Evolutionary conservation across 1,140 invertebrate species (phyloP), one percentile per base, ranked within the genome.

Genomic region (Heliconius hermathena): DNA sequence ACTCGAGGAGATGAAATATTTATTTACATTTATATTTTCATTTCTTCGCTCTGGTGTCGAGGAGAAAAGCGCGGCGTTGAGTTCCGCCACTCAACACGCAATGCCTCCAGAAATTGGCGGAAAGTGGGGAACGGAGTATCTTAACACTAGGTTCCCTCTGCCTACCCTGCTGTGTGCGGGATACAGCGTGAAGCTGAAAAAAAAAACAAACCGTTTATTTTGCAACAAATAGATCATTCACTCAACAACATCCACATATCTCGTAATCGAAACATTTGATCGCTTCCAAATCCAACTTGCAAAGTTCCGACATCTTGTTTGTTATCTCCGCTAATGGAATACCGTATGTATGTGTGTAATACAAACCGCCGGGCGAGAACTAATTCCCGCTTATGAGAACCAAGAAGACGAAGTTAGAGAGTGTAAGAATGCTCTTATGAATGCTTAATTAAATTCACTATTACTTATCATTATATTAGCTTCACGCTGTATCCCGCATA

Each of bases 241-340:
- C n/a, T 66, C 60, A 66, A 16, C 60, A 66, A 4, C 26, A 66
- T 66, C 3, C 60, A 29, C 60, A 29, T 66, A 46, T 36, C 52
- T 54, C 6, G 16, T 54, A 54, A 54, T 60, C 54, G 54, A n/a
- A 22, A 9, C 20, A 60, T 60, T 60, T 60, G 54, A 22, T 60
- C 54, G 54, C 54, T 3, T 8, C 60, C 22, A 66, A 66, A 66
- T 66, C 60, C 22, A 66, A 66, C 9, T 66, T 66, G 22, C 60
- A 13, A 66, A 66, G 22, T 66, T 66, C 26, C 60, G 22, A 66
- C 60, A 66, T 60, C 54, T 60, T 66, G 60, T 66, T 66, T 66
- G 60, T 66, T 66, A 66, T 66, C 60, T 66, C 20, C 60, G 11
- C 60, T 66, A 66, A 66, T 66, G 60, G 60, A 66, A 66, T 66